Base-by-base conservation (phyloP, 2,797 vertebrate species). In the Danio kyathit region DNA sequence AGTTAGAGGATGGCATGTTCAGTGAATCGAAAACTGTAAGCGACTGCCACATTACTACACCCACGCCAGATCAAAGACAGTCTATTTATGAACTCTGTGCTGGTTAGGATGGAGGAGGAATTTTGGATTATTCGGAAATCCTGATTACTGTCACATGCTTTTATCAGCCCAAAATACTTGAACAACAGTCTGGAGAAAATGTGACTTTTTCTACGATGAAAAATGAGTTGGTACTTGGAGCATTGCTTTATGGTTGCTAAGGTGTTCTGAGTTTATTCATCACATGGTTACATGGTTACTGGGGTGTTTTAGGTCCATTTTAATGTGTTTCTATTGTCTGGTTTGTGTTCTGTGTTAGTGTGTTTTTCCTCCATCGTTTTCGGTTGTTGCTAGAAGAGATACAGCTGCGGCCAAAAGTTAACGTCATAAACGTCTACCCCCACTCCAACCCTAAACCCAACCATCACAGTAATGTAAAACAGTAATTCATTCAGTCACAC, bases 91-190 rank as follows among this genome's bases (percentile, higher is more conserved):
- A 67, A 46, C 13, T 6, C 10, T 67, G 40, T n/a, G 60, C 16
- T 38, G 14, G 40, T 60, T 52, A 11, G 63, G 73, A 43, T 9
- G 14, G 17, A 13, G 13, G 16, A 40, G 41, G 49, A 21, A 48
- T 69, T 57, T 13, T 29, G 0, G 16, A 78, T 60, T 69, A 40
- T 48, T 78, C 21, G 41, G 14, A 69, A 67, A 29, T 16, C 54
- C 16, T 46, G 64, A 48, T 59, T 21, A 29, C 11, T 13, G 14
- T 49, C 16, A 14, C 7, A 1, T 4, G 11, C 70, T 57, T 52
- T 70, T 19, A 52, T n/a, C 10, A 61, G 14, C 4, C 41, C 16
- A 64, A 64, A 75, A 51, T 6, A 48, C 16, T 0, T 17, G 5
- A 54, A 71, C 17, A 14, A 41, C 16, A 3, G 6, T 38, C 14